Percentiles rank a stretch among this genome's conserved stretches.
Conservation (phyloP, 2,113 vertebrate species). For the Psittacula cyanocephala region DNA sequence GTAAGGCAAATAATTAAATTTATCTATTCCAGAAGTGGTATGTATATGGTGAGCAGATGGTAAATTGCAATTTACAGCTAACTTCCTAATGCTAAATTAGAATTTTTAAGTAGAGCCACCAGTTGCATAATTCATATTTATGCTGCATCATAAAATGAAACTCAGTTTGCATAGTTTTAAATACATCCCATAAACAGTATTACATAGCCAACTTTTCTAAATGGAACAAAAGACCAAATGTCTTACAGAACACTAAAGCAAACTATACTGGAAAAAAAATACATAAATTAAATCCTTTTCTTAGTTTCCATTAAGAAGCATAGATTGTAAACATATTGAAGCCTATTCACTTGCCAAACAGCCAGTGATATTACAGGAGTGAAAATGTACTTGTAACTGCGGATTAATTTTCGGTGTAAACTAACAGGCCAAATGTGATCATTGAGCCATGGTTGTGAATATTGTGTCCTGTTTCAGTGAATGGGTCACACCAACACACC, state of each 20-base stretch:
- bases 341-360: neutral
- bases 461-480: neutral
- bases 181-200: neutral
- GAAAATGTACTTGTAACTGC: neutral
- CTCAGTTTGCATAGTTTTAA: constrained; percentile 13
- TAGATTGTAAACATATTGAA: neutral
- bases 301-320: neutral
- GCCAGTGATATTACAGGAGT: neutral
- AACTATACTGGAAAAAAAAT: neutral
- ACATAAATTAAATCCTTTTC: neutral
- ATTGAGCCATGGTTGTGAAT: neutral
- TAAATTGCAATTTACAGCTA: constrained; percentile 47
- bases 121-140: constrained; percentile 46
- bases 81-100: constrained; percentile 42
- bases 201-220: neutral
- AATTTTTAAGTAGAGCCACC: constrained; percentile 32
- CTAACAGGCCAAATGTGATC: neutral
- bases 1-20: constrained; percentile 43
- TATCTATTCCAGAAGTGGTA: constrained; percentile 25
- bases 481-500: neutral
- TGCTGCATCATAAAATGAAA: constrained; percentile 27
- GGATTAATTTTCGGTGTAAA: neutral
- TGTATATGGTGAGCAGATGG: constrained; percentile 36
- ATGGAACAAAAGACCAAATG: neutral
- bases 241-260: neutral